Conservation (phyloP, 1,140 invertebrate species). For the Ridgeia piscesae region DNA sequence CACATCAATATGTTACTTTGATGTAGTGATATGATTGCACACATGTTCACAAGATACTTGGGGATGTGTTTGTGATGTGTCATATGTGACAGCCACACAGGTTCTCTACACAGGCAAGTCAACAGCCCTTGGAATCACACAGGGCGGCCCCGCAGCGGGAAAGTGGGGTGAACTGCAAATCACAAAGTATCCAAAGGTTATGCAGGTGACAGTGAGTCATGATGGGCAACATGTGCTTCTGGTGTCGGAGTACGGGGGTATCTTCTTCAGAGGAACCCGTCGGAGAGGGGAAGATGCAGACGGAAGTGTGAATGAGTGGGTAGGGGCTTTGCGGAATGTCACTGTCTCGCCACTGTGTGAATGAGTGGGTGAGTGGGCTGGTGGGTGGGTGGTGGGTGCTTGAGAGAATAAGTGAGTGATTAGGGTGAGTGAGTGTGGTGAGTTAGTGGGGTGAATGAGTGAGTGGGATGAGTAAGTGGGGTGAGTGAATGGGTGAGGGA, state of each 20-base stretch:
- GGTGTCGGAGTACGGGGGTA: conserved; percentile 84
- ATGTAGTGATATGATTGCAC: not conserved
- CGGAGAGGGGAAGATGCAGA: conserved; percentile 94
- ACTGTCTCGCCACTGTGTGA: no score
- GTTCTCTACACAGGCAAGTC: conserved; percentile 79
- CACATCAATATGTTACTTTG: no score
- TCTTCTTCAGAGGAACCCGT: conserved; percentile 84
- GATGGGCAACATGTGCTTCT: conserved; percentile 88
- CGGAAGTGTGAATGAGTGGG: conserved; percentile 45
- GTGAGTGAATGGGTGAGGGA: no score
- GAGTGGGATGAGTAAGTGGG: no score
- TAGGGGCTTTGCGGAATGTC: not conserved
- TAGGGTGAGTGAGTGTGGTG: no score
- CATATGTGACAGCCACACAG: conserved; percentile 49
- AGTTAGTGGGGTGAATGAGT: no score
- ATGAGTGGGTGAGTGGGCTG: no score
- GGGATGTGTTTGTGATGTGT: not conserved
- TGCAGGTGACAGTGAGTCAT: conserved; percentile 83
- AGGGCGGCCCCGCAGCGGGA: conserved; percentile 62
- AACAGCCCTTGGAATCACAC: conserved; percentile 72
- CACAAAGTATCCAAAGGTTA: conserved; percentile 74
- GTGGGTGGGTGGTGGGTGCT: no score
- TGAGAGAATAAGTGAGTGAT: no score
- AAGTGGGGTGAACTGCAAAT: conserved; percentile 77
- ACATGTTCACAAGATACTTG: not conserved